Conservation (phyloP, 2,888 invertebrate genomes). For the Carpatolechia fugitivella region DNA sequence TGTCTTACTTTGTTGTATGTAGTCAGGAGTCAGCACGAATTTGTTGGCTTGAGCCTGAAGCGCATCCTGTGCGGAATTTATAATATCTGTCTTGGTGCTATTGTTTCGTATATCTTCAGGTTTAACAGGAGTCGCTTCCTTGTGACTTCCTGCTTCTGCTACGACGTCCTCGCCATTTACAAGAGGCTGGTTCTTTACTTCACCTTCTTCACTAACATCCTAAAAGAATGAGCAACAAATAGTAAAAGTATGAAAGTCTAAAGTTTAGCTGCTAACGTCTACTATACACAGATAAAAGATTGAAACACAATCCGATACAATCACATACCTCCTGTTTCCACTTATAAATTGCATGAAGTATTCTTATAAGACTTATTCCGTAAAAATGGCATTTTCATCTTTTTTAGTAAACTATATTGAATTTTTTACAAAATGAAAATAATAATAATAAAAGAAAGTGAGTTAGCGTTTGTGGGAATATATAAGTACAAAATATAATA, state of each 20-base stretch:
- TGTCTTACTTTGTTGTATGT: constrained; percentile 96
- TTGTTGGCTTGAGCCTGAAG: constrained; percentile 58
- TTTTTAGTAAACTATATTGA: not conserved
- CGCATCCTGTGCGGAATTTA: constrained; percentile 51
- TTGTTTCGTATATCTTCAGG: constrained; percentile 62
- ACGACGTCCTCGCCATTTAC: constrained; percentile 70
- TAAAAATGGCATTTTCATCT: not conserved
- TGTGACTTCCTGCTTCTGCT: constrained; percentile 58
- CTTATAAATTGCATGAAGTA: not conserved
- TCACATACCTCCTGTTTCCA: not conserved
- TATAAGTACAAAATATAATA: constrained; percentile 55
- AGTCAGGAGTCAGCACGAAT: constrained; percentile 94
- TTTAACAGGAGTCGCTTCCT: constrained; percentile 62
- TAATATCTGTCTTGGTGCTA: constrained; percentile 63
- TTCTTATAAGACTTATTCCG: not conserved
- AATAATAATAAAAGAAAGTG: constrained; percentile 35
- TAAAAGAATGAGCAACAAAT: constrained; percentile 42
- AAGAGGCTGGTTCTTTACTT: constrained; percentile 54
- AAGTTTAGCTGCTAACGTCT: not conserved
- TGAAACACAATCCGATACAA: not conserved
- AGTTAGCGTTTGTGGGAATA: constrained; percentile 70
- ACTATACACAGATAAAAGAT: too few relatives aligned
- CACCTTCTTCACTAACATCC: constrained; percentile 58
- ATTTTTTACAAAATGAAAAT: not conserved
- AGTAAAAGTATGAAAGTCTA: not conserved